Evolutionary conservation across 2,113 vertebrate genomes (phyloP), one percentile per base, ranked within the genome.

Genomic region (Amblyopsis rosae): DNA sequence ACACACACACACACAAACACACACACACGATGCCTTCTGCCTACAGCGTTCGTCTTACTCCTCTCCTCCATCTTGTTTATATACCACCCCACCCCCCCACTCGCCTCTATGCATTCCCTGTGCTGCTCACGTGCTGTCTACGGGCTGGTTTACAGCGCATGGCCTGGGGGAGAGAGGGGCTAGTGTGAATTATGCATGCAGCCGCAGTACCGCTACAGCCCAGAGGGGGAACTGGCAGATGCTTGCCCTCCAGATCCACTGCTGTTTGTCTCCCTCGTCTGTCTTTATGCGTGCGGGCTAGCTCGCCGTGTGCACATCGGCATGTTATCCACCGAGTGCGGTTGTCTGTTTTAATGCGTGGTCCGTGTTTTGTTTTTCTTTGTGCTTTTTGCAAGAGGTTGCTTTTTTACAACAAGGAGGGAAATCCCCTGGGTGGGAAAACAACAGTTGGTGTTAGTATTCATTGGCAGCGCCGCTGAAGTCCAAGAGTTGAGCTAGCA

Each of bases 121-220:
- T 12, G 3, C 46, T 61, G 48, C 86, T 76, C 76, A 83, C 79
- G 84, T 87, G 82, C 77, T 67, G 59, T 76, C 84, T 82, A 82
- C 88, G 81, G 70, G 83, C 72, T 86, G 53, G 50, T 88, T 92
- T 87, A 92, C 85, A 41, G 35, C 4, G 35, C 35, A 90, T 88
- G 83, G 88, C 89, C 26, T 85, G 69, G 73, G 79, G 86, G 87
- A 90, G 70, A 86, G 82, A 72, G 81, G 57, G 76, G 35, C 32
- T 4, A 46, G 49, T 80, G 65, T 88, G 62, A 90, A 91, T 91
- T 88, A 90, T 85, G 84, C 85, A 90, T 90, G 79, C 81, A 87
- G 79, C 76, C 77, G 77, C 71, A 82, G 81, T 72, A 67, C 70
- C 69, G 70, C 66, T 76, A 66, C 77, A 77, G 79, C 68, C 76